Evolutionary conservation across 2,113 vertebrate genomes (phyloP).

Genomic region (Antechinus stuartii): DNA sequence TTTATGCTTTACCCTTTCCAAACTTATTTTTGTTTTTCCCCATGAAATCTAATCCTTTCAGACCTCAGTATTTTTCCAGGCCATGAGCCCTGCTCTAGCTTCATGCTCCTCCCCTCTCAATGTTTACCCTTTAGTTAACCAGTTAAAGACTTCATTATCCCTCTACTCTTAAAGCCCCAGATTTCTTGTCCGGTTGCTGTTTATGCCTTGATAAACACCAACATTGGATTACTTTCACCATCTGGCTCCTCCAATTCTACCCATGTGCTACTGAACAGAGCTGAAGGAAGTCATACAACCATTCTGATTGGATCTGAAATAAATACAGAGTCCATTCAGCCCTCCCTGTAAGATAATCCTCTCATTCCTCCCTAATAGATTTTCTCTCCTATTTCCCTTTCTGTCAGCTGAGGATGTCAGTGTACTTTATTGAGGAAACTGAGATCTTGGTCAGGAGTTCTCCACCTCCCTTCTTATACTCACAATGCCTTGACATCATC

Average conservation of each 20-base stretch:
- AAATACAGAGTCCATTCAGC: background rate
- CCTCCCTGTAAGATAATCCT: background rate
- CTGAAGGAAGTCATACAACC: background rate
- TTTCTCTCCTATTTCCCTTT: background rate
- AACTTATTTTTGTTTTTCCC: background rate
- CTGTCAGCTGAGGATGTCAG: background rate
- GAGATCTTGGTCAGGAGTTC: background rate
- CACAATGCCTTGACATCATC: background rate
- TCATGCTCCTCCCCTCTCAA: background rate
- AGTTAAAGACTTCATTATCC: background rate
- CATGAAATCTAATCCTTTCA: background rate
- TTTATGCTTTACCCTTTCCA: background rate
- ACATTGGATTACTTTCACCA: background rate
- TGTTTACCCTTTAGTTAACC: background rate
- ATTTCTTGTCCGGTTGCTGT: background rate
- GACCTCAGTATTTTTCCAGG: background rate
- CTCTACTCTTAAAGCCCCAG: background rate
- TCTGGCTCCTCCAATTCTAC: background rate
- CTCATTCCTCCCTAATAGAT: background rate
- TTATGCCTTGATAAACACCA: background rate
- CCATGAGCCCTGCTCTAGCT: background rate
- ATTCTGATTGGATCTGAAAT: background rate
- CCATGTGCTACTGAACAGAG: background rate
- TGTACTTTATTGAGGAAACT: background rate
- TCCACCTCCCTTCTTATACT: background rate